A percentile compares a stretch with the other conserved stretches of the same genome.
Conservation (phyloP, 2,797 vertebrate species). For the Sylvilagus floridanus region DNA sequence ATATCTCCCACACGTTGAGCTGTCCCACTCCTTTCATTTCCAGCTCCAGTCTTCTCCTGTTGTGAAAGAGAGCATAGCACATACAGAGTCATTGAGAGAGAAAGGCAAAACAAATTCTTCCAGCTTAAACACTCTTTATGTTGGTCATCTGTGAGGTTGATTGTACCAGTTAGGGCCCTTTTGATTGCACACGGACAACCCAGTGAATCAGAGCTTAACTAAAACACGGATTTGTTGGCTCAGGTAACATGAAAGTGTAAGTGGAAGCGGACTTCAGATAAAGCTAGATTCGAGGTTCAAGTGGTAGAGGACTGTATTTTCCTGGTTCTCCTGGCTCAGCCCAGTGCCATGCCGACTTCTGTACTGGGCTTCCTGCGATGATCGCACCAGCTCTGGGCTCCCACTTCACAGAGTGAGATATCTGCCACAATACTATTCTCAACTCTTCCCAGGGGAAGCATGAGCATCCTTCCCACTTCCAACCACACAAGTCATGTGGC, state of each 20-base stretch:
- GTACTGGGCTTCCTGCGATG: background rate
- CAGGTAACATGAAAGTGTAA: background rate
- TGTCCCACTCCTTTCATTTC: background rate
- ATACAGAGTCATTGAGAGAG: background rate
- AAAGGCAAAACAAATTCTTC: background rate
- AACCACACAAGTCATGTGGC: background rate
- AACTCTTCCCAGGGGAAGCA: background rate
- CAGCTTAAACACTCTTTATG: background rate
- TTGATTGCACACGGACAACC: background rate
- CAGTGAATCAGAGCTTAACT: background rate
- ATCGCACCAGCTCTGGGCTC: background rate
- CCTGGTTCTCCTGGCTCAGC: background rate
- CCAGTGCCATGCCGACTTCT: background rate
- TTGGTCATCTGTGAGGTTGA: background rate
- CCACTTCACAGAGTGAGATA: background rate
- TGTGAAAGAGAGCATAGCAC: background rate
- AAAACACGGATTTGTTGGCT: background rate
- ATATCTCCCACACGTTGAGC: background rate
- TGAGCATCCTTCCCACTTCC: background rate
- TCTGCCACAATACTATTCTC: background rate
- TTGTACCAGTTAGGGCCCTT: background rate
- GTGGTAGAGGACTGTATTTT: background rate
- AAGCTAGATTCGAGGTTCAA: background rate
- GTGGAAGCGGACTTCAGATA: background rate
- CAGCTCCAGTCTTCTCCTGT: background rate